A percentile compares a stretch with the other conserved stretches of the same genome.
Evolutionary conservation across 1,140 invertebrate genomes (phyloP).

Genomic region (Hetaerina americana): DNA sequence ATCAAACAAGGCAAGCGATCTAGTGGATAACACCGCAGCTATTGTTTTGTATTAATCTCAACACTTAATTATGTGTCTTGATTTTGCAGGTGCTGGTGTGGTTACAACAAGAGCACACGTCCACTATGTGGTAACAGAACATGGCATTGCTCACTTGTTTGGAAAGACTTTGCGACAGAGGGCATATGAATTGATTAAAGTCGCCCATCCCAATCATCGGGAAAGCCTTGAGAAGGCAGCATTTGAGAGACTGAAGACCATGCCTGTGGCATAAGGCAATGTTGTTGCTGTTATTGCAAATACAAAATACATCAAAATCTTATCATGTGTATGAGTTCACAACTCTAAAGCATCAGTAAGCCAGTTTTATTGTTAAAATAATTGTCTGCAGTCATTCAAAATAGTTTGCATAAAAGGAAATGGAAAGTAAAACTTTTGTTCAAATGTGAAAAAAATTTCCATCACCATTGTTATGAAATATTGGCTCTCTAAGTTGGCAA

Average conservation of each 20-base stretch:
- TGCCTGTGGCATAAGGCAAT: conserved; percentile 51
- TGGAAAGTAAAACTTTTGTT: too few species aligned
- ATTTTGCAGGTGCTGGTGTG: conserved; percentile 69
- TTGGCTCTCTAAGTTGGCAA: too few species aligned
- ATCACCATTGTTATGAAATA: too few species aligned
- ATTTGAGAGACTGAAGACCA: conserved; percentile 74
- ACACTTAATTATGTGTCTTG: background rate
- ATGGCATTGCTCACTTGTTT: conserved; percentile 81
- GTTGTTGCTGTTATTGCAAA: too few species aligned
- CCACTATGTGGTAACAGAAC: conserved; percentile 86
- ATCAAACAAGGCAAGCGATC: conserved; percentile 57
- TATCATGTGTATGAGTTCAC: too few species aligned
- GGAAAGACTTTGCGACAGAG: conserved; percentile 79
- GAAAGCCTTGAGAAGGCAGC: conserved; percentile 75
- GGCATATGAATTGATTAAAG: conserved; percentile 76
- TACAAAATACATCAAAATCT: too few species aligned
- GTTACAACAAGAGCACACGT: conserved; percentile 86
- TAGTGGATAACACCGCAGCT: background rate
- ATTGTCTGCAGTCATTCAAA: too few species aligned
- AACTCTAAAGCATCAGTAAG: too few species aligned
- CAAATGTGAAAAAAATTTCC: too few species aligned
- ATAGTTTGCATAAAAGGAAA: too few species aligned
- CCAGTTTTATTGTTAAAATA: too few species aligned
- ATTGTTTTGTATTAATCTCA: background rate
- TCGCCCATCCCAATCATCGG: conserved; percentile 82